phyloP scores from a whole-genome alignment of 2,888 invertebrate species.

The Scaeva pyrastri region DNA sequence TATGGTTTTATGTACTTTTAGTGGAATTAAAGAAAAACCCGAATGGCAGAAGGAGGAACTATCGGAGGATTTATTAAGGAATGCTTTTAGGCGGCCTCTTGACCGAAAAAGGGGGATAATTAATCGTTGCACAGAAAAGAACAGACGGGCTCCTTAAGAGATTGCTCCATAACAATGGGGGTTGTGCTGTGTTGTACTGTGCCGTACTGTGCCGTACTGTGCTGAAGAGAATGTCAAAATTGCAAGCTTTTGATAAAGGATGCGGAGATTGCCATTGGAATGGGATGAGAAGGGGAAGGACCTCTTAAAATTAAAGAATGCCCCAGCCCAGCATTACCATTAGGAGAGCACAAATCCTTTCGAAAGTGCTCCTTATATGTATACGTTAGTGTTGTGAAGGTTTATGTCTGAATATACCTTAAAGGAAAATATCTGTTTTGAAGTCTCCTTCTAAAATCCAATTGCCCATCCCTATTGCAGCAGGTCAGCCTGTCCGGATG shows the following conservation, averaged over 20 bases:
- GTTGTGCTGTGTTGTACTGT: background rate
- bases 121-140: conserved; percentile 59
- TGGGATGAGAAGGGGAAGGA: background rate
- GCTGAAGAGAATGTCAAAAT: conserved; percentile 5
- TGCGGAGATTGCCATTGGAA: background rate
- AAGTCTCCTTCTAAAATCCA: conserved; percentile 26
- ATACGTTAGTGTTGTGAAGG: no score
- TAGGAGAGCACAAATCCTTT: background rate
- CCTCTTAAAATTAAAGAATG: conserved; percentile 14
- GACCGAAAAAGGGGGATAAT: conserved; percentile 38
- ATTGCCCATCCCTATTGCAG: background rate
- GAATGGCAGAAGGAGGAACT: conserved; percentile 26
- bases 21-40: conserved; percentile 38
- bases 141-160: conserved; percentile 47
- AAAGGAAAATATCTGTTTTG: conserved; percentile 4
- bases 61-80: conserved; percentile 64
- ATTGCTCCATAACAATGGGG: conserved; percentile 14
- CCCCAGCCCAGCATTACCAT: no score
- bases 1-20: conserved; percentile 61
- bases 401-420: no score
- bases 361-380: background rate
- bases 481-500: background rate
- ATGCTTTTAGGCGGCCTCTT: conserved; percentile 56
- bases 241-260: background rate
- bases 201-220: background rate